Evolutionary conservation across 2,113 vertebrate species (phyloP).

Genomic region (Boleophthalmus pectinirostris): DNA sequence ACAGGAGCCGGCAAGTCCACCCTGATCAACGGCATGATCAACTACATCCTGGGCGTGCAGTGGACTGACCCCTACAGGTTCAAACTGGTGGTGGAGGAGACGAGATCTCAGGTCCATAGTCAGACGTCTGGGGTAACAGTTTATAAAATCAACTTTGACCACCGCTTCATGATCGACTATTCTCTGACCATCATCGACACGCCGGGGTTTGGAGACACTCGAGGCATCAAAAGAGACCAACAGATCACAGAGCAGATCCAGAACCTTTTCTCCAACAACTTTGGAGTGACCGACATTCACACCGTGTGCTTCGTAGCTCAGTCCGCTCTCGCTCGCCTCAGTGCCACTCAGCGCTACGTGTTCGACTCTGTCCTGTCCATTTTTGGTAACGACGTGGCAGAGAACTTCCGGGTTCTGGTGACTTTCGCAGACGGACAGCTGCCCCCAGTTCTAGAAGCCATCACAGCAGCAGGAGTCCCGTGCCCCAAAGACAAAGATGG

Average conservation of each 20-base stretch:
- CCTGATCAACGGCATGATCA: background rate
- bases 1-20: background rate
- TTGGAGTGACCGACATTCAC: background rate
- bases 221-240: background rate
- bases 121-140: background rate
- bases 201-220: background rate
- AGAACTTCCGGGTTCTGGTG: background rate
- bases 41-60: background rate
- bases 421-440: background rate
- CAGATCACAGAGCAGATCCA: background rate
- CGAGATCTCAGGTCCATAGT: background rate
- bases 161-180: background rate
- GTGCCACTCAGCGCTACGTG: background rate
- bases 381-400: background rate
- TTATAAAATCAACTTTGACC: background rate
- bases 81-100: background rate
- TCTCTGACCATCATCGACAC: background rate
- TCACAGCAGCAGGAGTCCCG: background rate
- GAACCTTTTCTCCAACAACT: background rate
- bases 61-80: conserved; percentile 1
- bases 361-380: background rate
- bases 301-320: background rate
- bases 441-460: background rate
- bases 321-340: background rate
- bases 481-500: background rate